phyloP scores from a whole-genome alignment of 1,140 invertebrate genomes.

The Physella acuta region DNA sequence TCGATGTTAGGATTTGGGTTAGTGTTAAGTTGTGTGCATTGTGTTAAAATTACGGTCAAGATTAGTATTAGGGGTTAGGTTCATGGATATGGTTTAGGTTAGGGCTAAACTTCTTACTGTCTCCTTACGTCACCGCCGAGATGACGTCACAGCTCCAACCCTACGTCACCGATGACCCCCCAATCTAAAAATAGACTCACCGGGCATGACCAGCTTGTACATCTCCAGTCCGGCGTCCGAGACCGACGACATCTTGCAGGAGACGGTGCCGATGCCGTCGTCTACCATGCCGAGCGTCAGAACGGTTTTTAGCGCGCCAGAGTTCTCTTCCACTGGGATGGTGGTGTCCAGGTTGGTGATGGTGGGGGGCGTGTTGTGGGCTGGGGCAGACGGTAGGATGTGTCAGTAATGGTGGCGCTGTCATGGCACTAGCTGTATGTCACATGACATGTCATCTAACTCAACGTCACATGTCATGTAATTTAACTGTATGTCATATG shows the following conservation, averaged over 20 bases:
- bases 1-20: no score
- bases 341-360: conserved; percentile 9
- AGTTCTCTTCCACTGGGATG: not conserved
- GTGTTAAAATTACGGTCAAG: not conserved
- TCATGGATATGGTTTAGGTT: no score
- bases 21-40: not conserved
- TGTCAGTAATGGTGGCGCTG: not conserved
- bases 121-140: no score
- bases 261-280: not conserved
- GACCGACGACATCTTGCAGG: not conserved
- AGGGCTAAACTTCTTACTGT: no score
- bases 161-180: no score
- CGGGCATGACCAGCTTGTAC: conserved; percentile 7
- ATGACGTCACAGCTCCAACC: no score
- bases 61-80: not conserved
- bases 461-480: not conserved
- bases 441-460: no score
- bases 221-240: conserved; percentile 5
- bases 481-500: not conserved
- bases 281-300: not conserved
- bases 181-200: no score
- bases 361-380: conserved; percentile 1
- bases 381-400: not conserved
- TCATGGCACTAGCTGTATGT: no score
- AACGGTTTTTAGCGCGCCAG: not conserved